Conservation (phyloP, 2,797 vertebrate species). For the Margarornis squamiger region DNA sequence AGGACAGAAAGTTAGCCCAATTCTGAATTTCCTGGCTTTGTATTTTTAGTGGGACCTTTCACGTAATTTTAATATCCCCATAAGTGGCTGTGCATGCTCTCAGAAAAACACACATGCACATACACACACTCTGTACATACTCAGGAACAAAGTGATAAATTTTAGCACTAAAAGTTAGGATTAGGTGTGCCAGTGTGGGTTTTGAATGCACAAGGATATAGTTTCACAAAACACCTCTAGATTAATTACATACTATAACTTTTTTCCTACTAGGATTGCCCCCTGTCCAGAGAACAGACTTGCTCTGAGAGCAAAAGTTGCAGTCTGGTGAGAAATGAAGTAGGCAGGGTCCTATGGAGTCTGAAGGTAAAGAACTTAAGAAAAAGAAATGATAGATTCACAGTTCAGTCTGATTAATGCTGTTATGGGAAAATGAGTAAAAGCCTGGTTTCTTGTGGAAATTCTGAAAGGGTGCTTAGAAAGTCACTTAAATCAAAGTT, state of each 20-base stretch:
- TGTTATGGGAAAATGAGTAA: background rate
- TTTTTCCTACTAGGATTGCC: background rate
- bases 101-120: background rate
- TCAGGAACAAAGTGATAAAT: background rate
- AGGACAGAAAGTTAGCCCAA: conserved; percentile 29
- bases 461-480: background rate
- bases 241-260: background rate
- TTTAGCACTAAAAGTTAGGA: background rate
- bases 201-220: background rate
- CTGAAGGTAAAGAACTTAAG: background rate
- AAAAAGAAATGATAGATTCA: background rate
- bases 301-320: background rate
- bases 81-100: background rate
- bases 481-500: background rate
- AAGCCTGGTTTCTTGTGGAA: background rate
- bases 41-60: conserved; percentile 33
- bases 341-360: background rate
- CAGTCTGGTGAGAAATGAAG: background rate
- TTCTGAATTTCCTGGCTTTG: conserved; percentile 60
- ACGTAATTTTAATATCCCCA: background rate
- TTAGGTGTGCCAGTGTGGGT: fast-evolving
- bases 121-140: background rate
- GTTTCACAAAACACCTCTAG: background rate
- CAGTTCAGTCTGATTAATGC: background rate
- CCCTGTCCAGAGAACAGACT: background rate